These are phyloP conservation scores for Drosophila quinaria DNA, from an alignment of 2,888 invertebrate genomes.

Conservation along the genomic window DNA sequence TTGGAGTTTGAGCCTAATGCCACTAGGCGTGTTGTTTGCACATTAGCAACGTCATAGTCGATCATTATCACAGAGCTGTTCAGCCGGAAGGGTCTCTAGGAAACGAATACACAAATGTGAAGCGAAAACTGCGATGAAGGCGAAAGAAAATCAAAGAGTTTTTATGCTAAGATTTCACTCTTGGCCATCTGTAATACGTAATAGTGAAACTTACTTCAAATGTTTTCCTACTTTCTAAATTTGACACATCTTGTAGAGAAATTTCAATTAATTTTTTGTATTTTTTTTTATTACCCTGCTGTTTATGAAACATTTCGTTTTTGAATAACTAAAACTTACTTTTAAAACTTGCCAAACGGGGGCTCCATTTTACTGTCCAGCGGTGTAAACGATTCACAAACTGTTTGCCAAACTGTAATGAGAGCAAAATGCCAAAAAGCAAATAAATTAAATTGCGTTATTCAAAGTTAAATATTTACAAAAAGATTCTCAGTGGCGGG, in stretches of 20 bases:
- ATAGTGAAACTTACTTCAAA: conserved; percentile 37
- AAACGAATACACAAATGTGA: conserved; percentile 10
- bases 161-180: conserved; percentile 32
- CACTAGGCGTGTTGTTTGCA: conserved; percentile 50
- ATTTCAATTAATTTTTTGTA: conserved; percentile 10
- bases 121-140: conserved; percentile 2
- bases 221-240: conserved; percentile 50
- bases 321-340: conserved; percentile 52
- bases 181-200: conserved; percentile 24
- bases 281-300: conserved; percentile 16
- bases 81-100: conserved; percentile 54
- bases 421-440: conserved; percentile 53
- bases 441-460: conserved; percentile 67
- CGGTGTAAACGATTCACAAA: conserved; percentile 40
- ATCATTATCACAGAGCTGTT: conserved; percentile 43
- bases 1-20: conserved; percentile 35
- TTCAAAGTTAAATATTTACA: conserved; percentile 51
- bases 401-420: conserved; percentile 71
- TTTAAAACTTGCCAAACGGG: conserved; percentile 44
- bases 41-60: conserved; percentile 60
- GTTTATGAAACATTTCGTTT: background rate
- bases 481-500: background rate
- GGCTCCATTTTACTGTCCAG: conserved; percentile 51
- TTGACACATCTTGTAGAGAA: conserved; percentile 7
- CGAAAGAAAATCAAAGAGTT: conserved; percentile 20